Evolutionary conservation across 2,888 invertebrate species (phyloP), one percentile per base, ranked within the genome.

Genomic region (Drosophila parthenogenetica): DNA sequence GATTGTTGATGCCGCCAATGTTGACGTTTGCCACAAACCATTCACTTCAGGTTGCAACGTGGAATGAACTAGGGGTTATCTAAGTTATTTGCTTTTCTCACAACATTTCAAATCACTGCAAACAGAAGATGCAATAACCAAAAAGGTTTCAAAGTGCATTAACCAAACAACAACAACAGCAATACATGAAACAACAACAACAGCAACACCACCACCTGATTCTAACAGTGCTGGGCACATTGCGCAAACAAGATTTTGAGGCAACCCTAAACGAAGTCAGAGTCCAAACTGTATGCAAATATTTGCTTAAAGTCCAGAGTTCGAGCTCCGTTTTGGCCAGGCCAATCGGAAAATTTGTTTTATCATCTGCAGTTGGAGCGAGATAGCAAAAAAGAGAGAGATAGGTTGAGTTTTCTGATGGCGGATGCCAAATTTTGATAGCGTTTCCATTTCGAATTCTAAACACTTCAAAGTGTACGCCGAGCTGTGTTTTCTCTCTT

Each of bases 1-100:
- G 45, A 35, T 25, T 10, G 16, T 37, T 35, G 5, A 55, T 46
- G 46, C 46, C 55, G 19, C 55, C 11, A 37, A 37, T 45, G 45
- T 45, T 55, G 2, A 35, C 32, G 55, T 35, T 55, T 55, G 43
- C 54, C 45, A 55, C 55, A 55, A 45, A 45, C n/a, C 45, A 35
- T 45, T 55, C 14, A 22, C 14, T 45, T 14, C 19, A 55, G 35
- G 35, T 55, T 45, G 55, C 55, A 45, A 11, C 40, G 29, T 43
- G 54, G 29, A 17, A n/a, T 43, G 19, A n/a, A 35, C 43, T 43
- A 19, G 43, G 54, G 42, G 54, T 58, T 57, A 61, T 54, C 29
- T 42, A 55, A 63, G 50, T 29, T 89, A 69, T 89, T 85, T 89
- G 77, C 69, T 69, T 83, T 89, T 89, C 87, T 79, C 87, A 87